Evolutionary conservation across 2,797 vertebrate genomes (phyloP).

Genomic region (Sarcoramphus papa): DNA sequence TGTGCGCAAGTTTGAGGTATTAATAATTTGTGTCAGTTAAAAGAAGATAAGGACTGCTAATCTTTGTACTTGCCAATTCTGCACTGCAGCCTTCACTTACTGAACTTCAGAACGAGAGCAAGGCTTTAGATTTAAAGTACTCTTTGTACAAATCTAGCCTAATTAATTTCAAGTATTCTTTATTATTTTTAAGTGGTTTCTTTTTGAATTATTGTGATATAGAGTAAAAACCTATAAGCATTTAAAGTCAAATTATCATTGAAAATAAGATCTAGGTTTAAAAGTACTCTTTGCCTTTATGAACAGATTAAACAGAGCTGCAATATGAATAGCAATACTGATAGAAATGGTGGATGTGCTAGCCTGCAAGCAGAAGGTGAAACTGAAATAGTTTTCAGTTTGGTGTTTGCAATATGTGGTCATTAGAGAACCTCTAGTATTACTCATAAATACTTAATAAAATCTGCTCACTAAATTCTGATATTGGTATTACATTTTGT

Average conservation of each 20-base stretch:
- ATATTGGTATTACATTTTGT: neutral
- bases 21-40: slow-evolving; percentile 9
- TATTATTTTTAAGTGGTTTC: neutral
- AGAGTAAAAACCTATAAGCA: neutral
- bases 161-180: neutral
- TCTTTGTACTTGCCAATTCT: neutral
- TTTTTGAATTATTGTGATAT: neutral
- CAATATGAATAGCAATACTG: neutral
- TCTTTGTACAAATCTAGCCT: neutral
- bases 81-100: neutral
- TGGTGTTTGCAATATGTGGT: neutral
- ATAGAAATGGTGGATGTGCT: neutral
- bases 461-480: neutral
- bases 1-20: neutral
- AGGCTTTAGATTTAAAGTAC: neutral
- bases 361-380: neutral
- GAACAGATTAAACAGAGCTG: neutral
- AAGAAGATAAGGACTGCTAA: neutral
- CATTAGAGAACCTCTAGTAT: neutral
- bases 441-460: neutral
- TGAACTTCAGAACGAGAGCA: neutral
- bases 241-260: neutral
- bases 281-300: neutral
- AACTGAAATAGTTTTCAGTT: neutral
- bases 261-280: neutral